phyloP scores from a whole-genome alignment of 2,888 invertebrate genomes.

The Apeira syringaria region DNA sequence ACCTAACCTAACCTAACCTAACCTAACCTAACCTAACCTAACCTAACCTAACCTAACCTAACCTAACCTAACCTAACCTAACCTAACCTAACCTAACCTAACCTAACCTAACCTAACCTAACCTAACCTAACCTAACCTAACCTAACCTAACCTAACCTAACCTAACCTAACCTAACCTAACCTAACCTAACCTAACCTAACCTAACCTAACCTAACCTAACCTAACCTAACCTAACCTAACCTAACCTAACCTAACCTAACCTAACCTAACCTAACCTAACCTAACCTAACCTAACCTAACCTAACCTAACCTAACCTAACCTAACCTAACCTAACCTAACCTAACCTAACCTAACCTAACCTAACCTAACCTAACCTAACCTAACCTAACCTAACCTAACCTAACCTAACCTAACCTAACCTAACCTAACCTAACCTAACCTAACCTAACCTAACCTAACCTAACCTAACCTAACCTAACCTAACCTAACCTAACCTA shows the following conservation, averaged over 20 bases:
- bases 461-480: slow-evolving; percentile 18
- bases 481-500: slow-evolving; percentile 19
- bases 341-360: slow-evolving; percentile 1
- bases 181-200: slow-evolving; percentile 5
- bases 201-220: slow-evolving; percentile 5
- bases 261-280: slow-evolving; percentile 6
- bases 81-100: slow-evolving; percentile 11
- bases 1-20: too few species aligned
- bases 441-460: slow-evolving; percentile 19
- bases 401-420: neutral
- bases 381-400: neutral
- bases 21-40: too few species aligned
- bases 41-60: too few species aligned
- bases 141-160: slow-evolving; percentile 14
- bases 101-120: slow-evolving; percentile 12
- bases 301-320: slow-evolving; percentile 6
- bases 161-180: slow-evolving; percentile 10
- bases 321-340: slow-evolving; percentile 4
- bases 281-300: slow-evolving; percentile 6
- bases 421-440: slow-evolving; percentile 12
- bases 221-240: slow-evolving; percentile 6
- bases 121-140: slow-evolving; percentile 13
- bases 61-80: too few species aligned
- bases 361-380: neutral
- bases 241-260: slow-evolving; percentile 1